phyloP scores from a whole-genome alignment of 1,140 invertebrate species.

The Pomacea maculata region DNA sequence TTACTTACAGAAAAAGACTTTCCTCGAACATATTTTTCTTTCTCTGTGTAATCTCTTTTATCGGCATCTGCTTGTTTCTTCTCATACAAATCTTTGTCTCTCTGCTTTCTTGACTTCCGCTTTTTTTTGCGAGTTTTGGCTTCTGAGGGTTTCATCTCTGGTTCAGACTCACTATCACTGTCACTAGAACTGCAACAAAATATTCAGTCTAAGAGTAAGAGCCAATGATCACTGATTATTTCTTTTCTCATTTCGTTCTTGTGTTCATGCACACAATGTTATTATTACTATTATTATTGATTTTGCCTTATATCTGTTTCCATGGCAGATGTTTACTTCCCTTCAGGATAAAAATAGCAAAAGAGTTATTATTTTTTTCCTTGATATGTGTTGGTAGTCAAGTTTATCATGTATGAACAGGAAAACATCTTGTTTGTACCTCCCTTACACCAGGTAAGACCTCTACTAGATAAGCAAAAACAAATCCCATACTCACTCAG shows the following conservation, averaged over 20 bases:
- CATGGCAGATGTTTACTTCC: no score
- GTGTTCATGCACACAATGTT: neutral
- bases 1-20: constrained; percentile 32
- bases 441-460: no score
- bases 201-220: neutral
- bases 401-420: no score
- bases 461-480: neutral
- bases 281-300: neutral
- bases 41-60: constrained; percentile 9
- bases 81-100: constrained; percentile 45
- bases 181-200: constrained; percentile 60
- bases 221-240: no score
- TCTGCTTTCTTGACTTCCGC: constrained; percentile 56
- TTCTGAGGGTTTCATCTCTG: constrained; percentile 55
- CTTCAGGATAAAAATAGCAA: no score
- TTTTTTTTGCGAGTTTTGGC: constrained; percentile 58
- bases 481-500: constrained; percentile 50
- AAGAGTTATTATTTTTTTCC: no score
- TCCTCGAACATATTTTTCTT: constrained; percentile 5
- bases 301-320: no score
- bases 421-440: no score
- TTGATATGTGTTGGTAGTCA: no score
- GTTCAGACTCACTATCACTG: constrained; percentile 63
- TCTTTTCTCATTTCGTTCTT: no score
- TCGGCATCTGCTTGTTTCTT: constrained; percentile 20